Evolutionary conservation across 2,113 vertebrate genomes (phyloP).

Genomic region (Paedocypris sp.): DNA sequence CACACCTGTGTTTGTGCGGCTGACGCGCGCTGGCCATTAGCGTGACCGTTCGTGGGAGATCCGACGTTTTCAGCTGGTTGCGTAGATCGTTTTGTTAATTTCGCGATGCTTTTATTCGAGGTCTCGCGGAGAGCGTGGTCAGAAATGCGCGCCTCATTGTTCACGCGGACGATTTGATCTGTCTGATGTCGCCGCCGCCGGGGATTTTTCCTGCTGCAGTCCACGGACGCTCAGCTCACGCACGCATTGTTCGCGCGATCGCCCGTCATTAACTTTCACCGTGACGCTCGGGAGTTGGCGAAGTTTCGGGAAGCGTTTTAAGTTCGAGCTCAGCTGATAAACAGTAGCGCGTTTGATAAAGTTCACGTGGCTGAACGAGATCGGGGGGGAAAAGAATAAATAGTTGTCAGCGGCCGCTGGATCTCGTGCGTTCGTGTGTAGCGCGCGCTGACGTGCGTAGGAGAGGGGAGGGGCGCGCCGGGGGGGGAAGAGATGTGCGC

Average conservation of each 20-base stretch:
- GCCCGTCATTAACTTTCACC: slow-evolving; percentile 23
- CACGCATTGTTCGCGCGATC: not conserved
- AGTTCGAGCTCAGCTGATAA: slow-evolving; percentile 1
- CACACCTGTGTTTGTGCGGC: slow-evolving; percentile 12
- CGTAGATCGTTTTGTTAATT: not conserved
- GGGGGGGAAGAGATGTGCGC: too few relatives aligned
- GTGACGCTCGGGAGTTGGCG: slow-evolving; percentile 16
- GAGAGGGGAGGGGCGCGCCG: too few relatives aligned
- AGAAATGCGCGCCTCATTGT: slow-evolving; percentile 27
- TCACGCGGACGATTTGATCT: slow-evolving; percentile 12
- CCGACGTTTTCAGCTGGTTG: not conserved
- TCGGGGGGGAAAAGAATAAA: slow-evolving; percentile 17
- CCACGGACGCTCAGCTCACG: slow-evolving; percentile 26
- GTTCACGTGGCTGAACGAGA: slow-evolving; percentile 10
- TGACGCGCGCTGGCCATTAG: not conserved
- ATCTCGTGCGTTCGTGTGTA: slow-evolving; percentile 5
- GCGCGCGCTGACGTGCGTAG: too few relatives aligned
- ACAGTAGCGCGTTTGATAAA: not conserved
- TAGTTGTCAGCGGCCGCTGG: slow-evolving; percentile 17
- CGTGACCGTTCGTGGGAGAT: not conserved
- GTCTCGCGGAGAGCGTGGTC: not conserved
- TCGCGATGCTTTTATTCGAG: not conserved
- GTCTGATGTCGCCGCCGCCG: slow-evolving; percentile 26
- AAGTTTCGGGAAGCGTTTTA: slow-evolving; percentile 29
- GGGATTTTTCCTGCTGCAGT: slow-evolving; percentile 36